Conservation (phyloP, 2,888 invertebrate species). For the Eledona agricola region DNA sequence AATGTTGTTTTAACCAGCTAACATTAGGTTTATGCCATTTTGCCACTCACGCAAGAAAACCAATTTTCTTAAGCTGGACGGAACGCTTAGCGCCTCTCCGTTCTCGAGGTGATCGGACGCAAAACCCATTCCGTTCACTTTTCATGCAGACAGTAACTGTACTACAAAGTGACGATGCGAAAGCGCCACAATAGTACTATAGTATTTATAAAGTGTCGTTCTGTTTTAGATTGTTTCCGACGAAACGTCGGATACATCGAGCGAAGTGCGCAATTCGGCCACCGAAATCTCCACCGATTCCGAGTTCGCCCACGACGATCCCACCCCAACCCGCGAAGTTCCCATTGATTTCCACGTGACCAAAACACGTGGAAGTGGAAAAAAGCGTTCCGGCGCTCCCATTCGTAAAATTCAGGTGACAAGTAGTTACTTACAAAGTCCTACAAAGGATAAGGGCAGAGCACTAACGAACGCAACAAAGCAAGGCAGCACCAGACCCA, state of each 20-base stretch:
- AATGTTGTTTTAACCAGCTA: slow-evolving; percentile 56
- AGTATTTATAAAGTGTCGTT: slow-evolving; percentile 30
- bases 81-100: neutral
- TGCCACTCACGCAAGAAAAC: neutral
- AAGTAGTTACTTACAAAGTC: slow-evolving; percentile 62
- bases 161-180: no score
- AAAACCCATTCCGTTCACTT: no score
- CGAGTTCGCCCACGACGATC: slow-evolving; percentile 86
- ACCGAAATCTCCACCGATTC: slow-evolving; percentile 94
- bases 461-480: slow-evolving; percentile 19
- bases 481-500: slow-evolving; percentile 58
- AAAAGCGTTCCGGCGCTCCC: slow-evolving; percentile 47
- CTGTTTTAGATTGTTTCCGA: slow-evolving; percentile 71
- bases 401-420: slow-evolving; percentile 72
- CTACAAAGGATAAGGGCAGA: slow-evolving; percentile 57
- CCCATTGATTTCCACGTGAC: slow-evolving; percentile 74
- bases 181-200: no score
- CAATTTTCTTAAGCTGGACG: slow-evolving; percentile 6
- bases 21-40: slow-evolving; percentile 1
- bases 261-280: slow-evolving; percentile 82
- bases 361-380: slow-evolving; percentile 63
- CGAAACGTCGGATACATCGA: slow-evolving; percentile 73
- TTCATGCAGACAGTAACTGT: no score
- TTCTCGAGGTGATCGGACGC: no score
- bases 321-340: slow-evolving; percentile 74